These are phyloP conservation scores for Timema podura DNA, from an alignment of 2,888 invertebrate genomes.

Conservation along the genomic window DNA sequence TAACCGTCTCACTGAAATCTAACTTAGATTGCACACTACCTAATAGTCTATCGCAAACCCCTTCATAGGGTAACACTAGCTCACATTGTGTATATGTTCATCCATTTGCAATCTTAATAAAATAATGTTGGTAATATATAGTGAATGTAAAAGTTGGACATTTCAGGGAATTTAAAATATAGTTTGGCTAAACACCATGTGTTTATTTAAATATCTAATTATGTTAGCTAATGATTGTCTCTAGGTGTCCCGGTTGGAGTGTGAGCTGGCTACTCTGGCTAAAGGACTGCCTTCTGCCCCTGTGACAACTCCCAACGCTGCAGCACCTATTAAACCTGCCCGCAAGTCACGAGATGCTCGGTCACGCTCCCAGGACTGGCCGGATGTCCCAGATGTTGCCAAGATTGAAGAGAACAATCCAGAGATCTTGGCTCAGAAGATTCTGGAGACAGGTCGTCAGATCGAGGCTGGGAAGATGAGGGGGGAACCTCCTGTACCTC, in stretches of 20 bases:
- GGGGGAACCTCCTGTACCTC: slow-evolving; percentile 23
- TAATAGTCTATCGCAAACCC: too few species aligned
- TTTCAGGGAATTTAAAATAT: too few species aligned
- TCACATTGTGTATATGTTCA: too few species aligned
- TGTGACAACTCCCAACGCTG: slow-evolving; percentile 20
- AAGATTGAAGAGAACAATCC: slow-evolving; percentile 92
- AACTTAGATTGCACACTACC: too few species aligned
- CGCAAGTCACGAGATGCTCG: slow-evolving; percentile 68
- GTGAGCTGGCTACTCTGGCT: slow-evolving; percentile 71
- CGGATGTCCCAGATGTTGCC: slow-evolving; percentile 82
- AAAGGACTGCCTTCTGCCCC: slow-evolving; percentile 44
- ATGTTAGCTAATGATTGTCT: too few species aligned
- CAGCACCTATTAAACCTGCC: slow-evolving; percentile 36
- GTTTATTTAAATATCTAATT: too few species aligned
- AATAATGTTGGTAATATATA: too few species aligned
- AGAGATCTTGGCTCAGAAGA: slow-evolving; percentile 83
- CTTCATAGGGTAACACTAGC: too few species aligned
- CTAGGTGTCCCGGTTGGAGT: slow-evolving; percentile 71
- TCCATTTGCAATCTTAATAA: too few species aligned
- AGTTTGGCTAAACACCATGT: too few species aligned
- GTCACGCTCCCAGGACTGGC: slow-evolving; percentile 85
- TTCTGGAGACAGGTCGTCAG: slow-evolving; percentile 82
- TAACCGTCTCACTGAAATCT: too few species aligned
- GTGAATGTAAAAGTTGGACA: too few species aligned
- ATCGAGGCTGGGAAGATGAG: slow-evolving; percentile 72